Percentiles rank a stretch among this genome's conserved stretches.
Conservation (phyloP, 2,797 vertebrate species). For the Gymnocypris eckloni region DNA sequence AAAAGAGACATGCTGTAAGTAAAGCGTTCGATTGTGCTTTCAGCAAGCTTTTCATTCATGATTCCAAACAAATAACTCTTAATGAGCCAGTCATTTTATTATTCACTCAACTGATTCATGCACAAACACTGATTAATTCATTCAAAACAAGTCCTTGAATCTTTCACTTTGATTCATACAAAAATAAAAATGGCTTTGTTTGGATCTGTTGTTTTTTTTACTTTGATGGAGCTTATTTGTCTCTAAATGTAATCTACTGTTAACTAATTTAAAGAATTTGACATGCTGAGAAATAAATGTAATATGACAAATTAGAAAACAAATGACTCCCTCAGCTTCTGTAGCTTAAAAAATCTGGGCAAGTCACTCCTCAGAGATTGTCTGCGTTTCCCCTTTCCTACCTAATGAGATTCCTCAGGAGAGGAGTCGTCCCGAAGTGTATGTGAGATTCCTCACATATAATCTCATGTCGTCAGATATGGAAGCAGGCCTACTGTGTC, state of each 20-base stretch:
- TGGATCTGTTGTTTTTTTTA: not conserved
- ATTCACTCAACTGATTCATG: not conserved
- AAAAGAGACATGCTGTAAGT: not conserved
- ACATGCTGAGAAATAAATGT: not conserved
- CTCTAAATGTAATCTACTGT: not conserved
- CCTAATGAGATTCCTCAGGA: conserved; percentile 39
- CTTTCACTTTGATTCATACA: too few species aligned
- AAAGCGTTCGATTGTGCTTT: not conserved
- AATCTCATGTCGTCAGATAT: conserved; percentile 35
- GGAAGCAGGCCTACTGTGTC: conserved; percentile 24
- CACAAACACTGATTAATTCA: not conserved
- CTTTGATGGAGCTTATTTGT: too few species aligned
- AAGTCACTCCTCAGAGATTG: not conserved
- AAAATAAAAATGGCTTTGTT: not conserved
- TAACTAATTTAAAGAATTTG: not conserved
- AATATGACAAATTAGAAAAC: not conserved
- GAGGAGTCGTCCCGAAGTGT: not conserved
- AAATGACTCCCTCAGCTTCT: not conserved
- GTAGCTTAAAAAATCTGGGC: conserved; percentile 5
- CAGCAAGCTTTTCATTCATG: not conserved
- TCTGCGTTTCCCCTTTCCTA: not conserved
- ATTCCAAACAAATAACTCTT: not conserved
- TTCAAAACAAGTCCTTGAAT: too few species aligned
- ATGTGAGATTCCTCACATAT: conserved; percentile 36
- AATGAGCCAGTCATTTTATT: not conserved